phyloP scores from a whole-genome alignment of 2,113 vertebrate genomes.

The Chaetorhynchus papuensis region DNA sequence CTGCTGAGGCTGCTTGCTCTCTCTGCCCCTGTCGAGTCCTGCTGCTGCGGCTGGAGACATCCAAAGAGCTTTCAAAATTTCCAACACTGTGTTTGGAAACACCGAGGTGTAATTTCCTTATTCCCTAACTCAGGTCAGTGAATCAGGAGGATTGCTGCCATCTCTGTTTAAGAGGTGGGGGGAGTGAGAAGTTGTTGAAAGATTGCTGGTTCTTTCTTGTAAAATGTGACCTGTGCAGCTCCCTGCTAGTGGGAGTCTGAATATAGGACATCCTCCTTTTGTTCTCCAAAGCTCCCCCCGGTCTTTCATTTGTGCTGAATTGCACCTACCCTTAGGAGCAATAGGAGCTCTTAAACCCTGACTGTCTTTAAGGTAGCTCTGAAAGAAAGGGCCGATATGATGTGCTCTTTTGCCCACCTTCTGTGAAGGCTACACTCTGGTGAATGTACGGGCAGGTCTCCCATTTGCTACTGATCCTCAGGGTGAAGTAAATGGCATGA shows the following conservation, averaged over 20 bases:
- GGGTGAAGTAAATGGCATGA: neutral
- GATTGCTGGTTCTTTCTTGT: neutral
- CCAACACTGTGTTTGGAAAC: neutral
- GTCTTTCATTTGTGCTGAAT: neutral
- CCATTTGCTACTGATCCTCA: neutral
- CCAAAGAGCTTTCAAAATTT: slow-evolving; percentile 20
- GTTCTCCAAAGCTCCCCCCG: neutral
- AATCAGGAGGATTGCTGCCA: slow-evolving; percentile 38
- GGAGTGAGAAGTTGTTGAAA: neutral
- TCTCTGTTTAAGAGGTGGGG: neutral
- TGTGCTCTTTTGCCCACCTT: neutral
- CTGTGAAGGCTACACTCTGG: neutral
- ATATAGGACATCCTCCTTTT: slow-evolving; percentile 58
- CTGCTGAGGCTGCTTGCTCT: neutral
- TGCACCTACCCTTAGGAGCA: neutral
- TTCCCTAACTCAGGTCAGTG: neutral
- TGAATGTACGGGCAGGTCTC: neutral
- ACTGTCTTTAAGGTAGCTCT: neutral
- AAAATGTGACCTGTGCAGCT: slow-evolving; percentile 11
- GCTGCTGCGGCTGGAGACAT: neutral
- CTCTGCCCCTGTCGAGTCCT: neutral
- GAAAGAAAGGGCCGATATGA: neutral
- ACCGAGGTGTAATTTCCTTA: neutral
- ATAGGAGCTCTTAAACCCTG: neutral
- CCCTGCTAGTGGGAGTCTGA: slow-evolving; percentile 13